Evolutionary conservation across 2,888 invertebrate species (phyloP).

Genomic region (Halictus quadricinctus): DNA sequence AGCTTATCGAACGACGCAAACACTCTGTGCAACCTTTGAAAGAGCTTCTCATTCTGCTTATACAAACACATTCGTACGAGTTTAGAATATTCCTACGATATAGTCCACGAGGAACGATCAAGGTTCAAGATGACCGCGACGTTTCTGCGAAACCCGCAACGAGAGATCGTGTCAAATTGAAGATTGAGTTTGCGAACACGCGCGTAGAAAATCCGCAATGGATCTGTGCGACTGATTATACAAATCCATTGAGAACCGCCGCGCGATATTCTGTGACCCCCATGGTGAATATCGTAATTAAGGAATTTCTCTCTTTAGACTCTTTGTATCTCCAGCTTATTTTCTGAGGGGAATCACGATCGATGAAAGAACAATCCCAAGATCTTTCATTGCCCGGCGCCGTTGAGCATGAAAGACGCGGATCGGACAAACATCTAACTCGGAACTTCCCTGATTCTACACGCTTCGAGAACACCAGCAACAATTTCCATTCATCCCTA

Average conservation of each 20-base stretch:
- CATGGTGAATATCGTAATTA: background rate
- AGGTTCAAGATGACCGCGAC: slow-evolving; percentile 12
- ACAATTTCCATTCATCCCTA: background rate
- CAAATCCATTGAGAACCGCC: background rate
- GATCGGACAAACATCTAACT: slow-evolving; percentile 37
- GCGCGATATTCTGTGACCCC: background rate
- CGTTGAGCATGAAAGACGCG: slow-evolving; percentile 54
- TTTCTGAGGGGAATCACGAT: slow-evolving; percentile 7
- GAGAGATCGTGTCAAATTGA: slow-evolving; percentile 33
- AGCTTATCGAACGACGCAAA: slow-evolving; percentile 17
- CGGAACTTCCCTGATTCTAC: background rate
- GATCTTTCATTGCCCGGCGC: slow-evolving; percentile 56
- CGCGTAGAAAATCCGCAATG: background rate
- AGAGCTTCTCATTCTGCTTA: slow-evolving; percentile 12
- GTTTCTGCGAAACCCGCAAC: slow-evolving; percentile 70
- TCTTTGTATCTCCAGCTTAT: slow-evolving; percentile 7
- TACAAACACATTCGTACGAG: background rate
- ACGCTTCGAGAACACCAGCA: background rate
- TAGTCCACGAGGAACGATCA: background rate
- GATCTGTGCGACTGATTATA: background rate
- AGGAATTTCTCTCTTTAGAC: background rate
- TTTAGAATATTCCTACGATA: background rate
- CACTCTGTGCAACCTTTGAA: slow-evolving; percentile 5
- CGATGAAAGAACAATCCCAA: slow-evolving; percentile 39
- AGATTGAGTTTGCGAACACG: background rate